phyloP scores from a whole-genome alignment of 1,140 invertebrate species.

The Caerostris extrusa region DNA sequence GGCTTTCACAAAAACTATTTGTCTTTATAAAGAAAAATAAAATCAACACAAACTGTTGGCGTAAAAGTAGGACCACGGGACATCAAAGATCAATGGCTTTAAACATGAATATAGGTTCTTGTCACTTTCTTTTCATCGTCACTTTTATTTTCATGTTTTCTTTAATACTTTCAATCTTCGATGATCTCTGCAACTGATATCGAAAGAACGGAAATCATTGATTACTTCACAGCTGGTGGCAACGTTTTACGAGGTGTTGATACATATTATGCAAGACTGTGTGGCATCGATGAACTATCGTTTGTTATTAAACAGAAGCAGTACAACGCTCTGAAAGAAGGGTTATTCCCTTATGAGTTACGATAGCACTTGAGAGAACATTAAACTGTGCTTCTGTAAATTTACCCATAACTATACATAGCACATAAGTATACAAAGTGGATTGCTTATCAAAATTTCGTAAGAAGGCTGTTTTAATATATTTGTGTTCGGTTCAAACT shows the following conservation, averaged over 20 bases:
- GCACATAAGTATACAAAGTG: too few species aligned
- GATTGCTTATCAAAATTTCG: too few species aligned
- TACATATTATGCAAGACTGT: neutral
- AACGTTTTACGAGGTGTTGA: neutral
- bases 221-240: neutral
- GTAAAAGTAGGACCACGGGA: neutral
- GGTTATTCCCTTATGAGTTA: neutral
- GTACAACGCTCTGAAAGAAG: neutral
- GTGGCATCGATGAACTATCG: neutral
- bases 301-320: neutral
- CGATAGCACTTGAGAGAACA: too few species aligned
- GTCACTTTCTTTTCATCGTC: neutral
- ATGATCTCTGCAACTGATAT: neutral
- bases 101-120: neutral
- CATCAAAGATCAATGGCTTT: too few species aligned
- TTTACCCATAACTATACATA: neutral
- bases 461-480: too few species aligned
- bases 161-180: neutral
- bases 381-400: neutral
- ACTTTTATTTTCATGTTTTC: neutral
- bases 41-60: neutral
- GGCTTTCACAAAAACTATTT: too few species aligned
- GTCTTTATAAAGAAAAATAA: neutral
- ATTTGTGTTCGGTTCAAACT: too few species aligned
- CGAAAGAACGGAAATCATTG: neutral